Evolutionary conservation across 2,113 vertebrate species (phyloP).

Genomic region (Coreoperca whiteheadi): DNA sequence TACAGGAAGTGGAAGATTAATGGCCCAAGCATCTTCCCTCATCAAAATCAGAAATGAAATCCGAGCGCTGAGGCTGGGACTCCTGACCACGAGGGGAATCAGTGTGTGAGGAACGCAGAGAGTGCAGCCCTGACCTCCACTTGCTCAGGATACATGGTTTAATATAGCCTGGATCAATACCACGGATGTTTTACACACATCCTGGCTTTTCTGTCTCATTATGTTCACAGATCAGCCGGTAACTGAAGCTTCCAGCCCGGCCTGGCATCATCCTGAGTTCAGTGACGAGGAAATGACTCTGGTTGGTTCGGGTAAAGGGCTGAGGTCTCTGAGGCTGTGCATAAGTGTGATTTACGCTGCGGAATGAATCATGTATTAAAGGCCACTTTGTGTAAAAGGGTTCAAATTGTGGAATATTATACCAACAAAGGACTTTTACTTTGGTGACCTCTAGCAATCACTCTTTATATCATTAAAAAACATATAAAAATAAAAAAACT

Average conservation of each 20-base stretch:
- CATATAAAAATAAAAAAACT: not conserved
- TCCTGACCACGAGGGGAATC: slow-evolving; percentile 34
- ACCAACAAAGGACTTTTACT: not conserved
- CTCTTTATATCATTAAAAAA: not conserved
- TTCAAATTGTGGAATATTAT: not conserved
- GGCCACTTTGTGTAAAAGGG: too few species aligned
- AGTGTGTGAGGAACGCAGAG: slow-evolving; percentile 4
- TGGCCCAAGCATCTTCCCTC: not conserved
- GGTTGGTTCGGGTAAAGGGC: not conserved
- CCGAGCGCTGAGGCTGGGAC: slow-evolving; percentile 6
- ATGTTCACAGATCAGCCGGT: slow-evolving; percentile 43
- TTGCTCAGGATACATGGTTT: slow-evolving; percentile 58
- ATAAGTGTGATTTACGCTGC: not conserved
- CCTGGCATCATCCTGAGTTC: not conserved
- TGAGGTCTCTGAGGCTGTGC: not conserved
- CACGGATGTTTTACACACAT: slow-evolving; percentile 36
- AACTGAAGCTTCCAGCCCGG: slow-evolving; percentile 45
- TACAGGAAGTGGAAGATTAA: slow-evolving; percentile 1
- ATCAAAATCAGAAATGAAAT: slow-evolving; percentile 7
- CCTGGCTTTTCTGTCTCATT: slow-evolving; percentile 45
- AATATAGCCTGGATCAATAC: slow-evolving; percentile 59
- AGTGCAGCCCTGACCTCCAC: slow-evolving; percentile 25
- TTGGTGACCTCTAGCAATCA: not conserved
- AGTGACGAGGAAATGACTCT: not conserved
- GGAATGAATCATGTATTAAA: not conserved